Evolutionary conservation across 2,113 vertebrate genomes (phyloP).

Genomic region (Chaetura pelagica): DNA sequence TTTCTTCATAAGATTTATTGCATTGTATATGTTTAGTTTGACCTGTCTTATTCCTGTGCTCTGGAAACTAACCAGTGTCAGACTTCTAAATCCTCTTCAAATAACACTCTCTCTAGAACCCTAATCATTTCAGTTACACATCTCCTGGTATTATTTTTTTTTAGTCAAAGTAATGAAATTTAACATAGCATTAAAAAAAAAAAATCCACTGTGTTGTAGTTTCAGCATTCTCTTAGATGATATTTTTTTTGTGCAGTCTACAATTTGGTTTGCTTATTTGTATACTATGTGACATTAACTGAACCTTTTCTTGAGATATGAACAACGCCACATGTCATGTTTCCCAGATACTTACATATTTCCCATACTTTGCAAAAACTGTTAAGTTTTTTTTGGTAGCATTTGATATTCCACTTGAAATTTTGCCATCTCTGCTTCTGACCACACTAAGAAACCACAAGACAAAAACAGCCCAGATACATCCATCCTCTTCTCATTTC

Average conservation of each 20-base stretch:
- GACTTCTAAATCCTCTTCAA: constrained; percentile 44
- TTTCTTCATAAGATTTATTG: constrained; percentile 50
- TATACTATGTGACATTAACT: background rate
- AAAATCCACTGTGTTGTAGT: background rate
- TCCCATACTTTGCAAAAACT: background rate
- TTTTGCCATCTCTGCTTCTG: background rate
- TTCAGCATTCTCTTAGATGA: background rate
- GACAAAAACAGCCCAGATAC: background rate
- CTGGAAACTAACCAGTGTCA: constrained; percentile 49
- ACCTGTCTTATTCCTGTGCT: constrained; percentile 36
- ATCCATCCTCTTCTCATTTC: background rate
- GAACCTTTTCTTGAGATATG: background rate
- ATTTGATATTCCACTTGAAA: background rate
- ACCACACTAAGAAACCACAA: background rate
- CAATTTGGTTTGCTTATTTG: background rate
- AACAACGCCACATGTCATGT: background rate
- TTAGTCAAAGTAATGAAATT: background rate
- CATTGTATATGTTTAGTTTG: constrained; percentile 33
- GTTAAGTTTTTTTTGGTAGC: background rate
- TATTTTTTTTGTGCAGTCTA: constrained; percentile 9
- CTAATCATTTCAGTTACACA: background rate
- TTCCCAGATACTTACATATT: constrained; percentile 15
- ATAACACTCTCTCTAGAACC: constrained; percentile 31
- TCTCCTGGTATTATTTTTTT: background rate
- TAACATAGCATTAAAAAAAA: background rate